Evolutionary conservation across 2,113 vertebrate genomes (phyloP).

Genomic region (Heterotilapia buettikoferi): DNA sequence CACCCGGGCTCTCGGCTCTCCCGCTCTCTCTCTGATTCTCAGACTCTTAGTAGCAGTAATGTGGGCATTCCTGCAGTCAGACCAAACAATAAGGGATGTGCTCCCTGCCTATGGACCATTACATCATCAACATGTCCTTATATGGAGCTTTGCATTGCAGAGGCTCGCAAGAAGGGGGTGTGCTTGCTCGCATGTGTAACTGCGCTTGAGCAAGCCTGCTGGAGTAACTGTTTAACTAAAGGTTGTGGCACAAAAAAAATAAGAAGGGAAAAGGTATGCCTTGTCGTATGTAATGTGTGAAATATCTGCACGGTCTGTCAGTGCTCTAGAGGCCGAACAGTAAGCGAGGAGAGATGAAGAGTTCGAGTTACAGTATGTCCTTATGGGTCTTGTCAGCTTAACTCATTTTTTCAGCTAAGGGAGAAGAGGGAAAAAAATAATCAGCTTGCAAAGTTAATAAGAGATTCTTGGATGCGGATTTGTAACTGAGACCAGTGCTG

Average conservation of each 20-base stretch:
- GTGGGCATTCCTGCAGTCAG: constrained; percentile 84
- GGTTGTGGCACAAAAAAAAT: not conserved
- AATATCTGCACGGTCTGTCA: constrained; percentile 48
- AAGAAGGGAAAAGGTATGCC: constrained; percentile 11
- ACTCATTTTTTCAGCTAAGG: constrained; percentile 22
- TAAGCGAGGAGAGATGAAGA: constrained; percentile 54
- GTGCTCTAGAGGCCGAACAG: constrained; percentile 44
- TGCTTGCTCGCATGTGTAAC: constrained; percentile 21
- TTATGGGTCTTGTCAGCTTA: constrained; percentile 51
- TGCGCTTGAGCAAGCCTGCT: not conserved
- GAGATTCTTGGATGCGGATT: constrained; percentile 2
- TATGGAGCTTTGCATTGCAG: constrained; percentile 82
- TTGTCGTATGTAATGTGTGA: constrained; percentile 59
- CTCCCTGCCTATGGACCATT: constrained; percentile 86
- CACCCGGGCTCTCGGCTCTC: constrained; percentile 23
- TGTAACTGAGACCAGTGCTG: not conserved
- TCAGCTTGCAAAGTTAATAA: not conserved
- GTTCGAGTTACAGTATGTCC: constrained; percentile 56
- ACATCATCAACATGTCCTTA: constrained; percentile 93
- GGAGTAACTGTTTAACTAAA: constrained; percentile 46
- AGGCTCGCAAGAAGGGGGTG: constrained; percentile 66
- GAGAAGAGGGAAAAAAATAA: not conserved
- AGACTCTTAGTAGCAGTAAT: constrained; percentile 62
- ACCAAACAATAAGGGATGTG: constrained; percentile 89
- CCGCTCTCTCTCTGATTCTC: constrained; percentile 6